Base-by-base conservation (phyloP, 1,140 invertebrate species). In the Catajapyx aquilonaris region DNA sequence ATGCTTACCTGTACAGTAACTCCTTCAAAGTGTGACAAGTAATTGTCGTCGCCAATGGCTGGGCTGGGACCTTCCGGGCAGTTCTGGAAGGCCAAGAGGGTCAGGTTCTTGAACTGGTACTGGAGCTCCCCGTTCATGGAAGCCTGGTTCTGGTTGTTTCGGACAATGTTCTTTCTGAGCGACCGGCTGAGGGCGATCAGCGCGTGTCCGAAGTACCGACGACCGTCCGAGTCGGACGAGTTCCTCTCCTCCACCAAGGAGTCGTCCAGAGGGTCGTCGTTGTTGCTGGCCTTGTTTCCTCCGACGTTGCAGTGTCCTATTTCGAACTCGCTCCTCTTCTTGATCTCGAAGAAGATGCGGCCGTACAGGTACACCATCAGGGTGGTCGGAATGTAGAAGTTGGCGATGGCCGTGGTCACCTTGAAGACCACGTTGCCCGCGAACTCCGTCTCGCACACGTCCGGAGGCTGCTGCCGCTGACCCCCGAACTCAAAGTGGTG, bases 371-470 rank as follows among this genome's bases (percentile, higher is more conserved):
- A 52, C 20, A 66, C 59, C 65, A 69, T 68, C 3, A 65, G 46
- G 11, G 59, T 45, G 32, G 66, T 54, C 2, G 67, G 67, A 11
- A 69, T 50, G 45, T 66, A 67, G 46, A 67, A 69, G 46, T 69
- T 69, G 34, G 65, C 53, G 11, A 60, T 59, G 2, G 66, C 64
- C 4, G 66, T 62, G 2, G 64, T 54, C 4, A 67, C 50, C 44
- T 55, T 49, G 38, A 54, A 54, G 16, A 41, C 38, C 15, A 60
- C 59, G 43, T 64, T 60, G 34, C 56, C 56, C 2, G 60, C 61
- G 46, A 68, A 69, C 44, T 68, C 65, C 0, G 67, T 68, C 42
- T 65, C 61, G 45, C 64, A 67, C 2, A 55, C 52, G 34, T 54
- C 28, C 0, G 46, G 35, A 7, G 44, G 40, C 23, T 45, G 42